Evolutionary conservation across 2,797 vertebrate genomes (phyloP), one percentile per base, ranked within the genome.

Genomic region (Pseudochirops corinnae): DNA sequence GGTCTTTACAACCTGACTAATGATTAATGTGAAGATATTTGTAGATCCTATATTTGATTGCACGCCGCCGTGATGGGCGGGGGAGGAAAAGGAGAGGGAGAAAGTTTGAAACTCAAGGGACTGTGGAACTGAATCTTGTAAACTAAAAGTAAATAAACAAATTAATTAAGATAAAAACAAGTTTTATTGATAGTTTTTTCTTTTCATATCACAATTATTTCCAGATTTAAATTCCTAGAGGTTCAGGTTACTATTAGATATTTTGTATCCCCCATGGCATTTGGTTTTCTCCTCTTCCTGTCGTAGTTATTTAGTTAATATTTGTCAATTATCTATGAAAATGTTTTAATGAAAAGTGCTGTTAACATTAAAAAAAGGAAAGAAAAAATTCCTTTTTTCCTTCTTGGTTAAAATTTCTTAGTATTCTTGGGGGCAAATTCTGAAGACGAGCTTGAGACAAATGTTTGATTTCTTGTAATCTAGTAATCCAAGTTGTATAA

Each of bases 281-380:
- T 46, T 50, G 39, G 12, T 9, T 50, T 87, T 50, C 7, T 87
- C 2, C 39, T 87, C n/a, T 39, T 82, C n/a, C 67, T 82, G 6
- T 39, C 21, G 16, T 39, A 87, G 9, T 7, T 87, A 87, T 50
- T 46, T 33, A 26, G 26, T 55, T 33, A 57, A 11, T 91, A 60
- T 58, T 74, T 96, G 50, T 52, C 39, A 21, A 24, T 94, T 96
- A 18, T 93, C 74, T 39, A 46, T 96, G 24, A 90, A 95, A 95
- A 92, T 91, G 9, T 87, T 87, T 87, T 94, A 91, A 90, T 33
- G 31, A 60, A 92, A 96, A 95, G 57, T 87, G 0, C 74, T 82
- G 9, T 87, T 87, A 39, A 6, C 67, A 74, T 74, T 74, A 21
- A 92, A 92, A 91, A 96, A 55, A 60, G 9, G 28, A 93, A 96